Base-by-base conservation (phyloP, 2,113 vertebrate genomes). In the Thalassoma bifasciatum region DNA sequence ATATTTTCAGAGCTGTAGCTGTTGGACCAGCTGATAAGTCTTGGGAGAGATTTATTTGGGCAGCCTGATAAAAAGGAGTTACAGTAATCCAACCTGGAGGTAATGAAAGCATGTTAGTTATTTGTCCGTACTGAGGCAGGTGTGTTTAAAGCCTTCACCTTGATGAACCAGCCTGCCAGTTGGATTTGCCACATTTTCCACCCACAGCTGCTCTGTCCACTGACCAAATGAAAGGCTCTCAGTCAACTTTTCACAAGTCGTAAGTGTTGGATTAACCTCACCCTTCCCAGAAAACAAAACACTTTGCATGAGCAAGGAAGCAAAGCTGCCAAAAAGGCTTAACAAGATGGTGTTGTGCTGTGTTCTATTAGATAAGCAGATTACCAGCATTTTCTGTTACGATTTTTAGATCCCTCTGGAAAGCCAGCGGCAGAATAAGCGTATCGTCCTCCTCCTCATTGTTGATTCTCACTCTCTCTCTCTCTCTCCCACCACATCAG, bases 401-500 rank as follows among this genome's bases (percentile, higher is more conserved):
- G 11, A 13, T 61, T 72, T 79, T 72, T 54, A 51, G 52, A 77
- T 80, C 30, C 60, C 56, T 74, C 12, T 23, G 38, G 37, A 82
- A 77, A 79, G 54, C 58, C 46, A 63, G 38, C 51, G 65, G 64
- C 63, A 81, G 70, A 66, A 82, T 38, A 66, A 85, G 81, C 49
- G 70, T 59, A 70, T 59, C 58, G 46, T 68, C 66, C 79, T 82
- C 69, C 72, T 64, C 73, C 72, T 70, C 61, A 51, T 51, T 53
- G 72, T 70, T 78, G 77, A 70, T 78, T 78, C 66, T 71, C 72
- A 24, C 57, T 54, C 54, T 80, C 26, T 70, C 75, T 79, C 84
- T 80, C 77, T 70, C 75, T 79, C 84, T 80, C 77, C 42, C 66
- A 77, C 56, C 63, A 77, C 56, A 72, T 73, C 75, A 82, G 81